phyloP scores from a whole-genome alignment of 2,888 invertebrate species.

The Chrysodeixis includens region DNA sequence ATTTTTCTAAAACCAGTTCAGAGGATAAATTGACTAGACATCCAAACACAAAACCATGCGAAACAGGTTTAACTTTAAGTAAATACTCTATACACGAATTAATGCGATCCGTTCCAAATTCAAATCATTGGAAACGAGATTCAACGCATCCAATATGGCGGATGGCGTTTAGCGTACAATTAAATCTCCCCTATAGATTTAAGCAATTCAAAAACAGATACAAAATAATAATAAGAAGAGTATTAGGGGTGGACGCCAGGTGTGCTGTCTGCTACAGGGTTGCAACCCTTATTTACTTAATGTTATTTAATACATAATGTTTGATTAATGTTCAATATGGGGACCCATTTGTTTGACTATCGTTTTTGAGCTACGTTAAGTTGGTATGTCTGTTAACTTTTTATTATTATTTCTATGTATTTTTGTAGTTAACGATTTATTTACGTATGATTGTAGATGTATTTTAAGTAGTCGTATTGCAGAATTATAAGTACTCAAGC shows the following conservation, averaged over 20 bases:
- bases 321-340: constrained; percentile 76
- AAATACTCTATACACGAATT: constrained; percentile 49
- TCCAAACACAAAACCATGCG: constrained; percentile 10
- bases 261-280: constrained; percentile 77
- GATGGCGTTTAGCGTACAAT: constrained; percentile 86
- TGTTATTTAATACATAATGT: constrained; percentile 60
- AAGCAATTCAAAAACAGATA: constrained; percentile 88
- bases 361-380: constrained; percentile 39
- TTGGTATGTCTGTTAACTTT: constrained; percentile 19
- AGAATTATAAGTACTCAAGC: too few species aligned
- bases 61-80: constrained; percentile 54
- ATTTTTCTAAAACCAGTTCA: not conserved
- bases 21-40: not conserved
- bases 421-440: too few species aligned
- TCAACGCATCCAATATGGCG: constrained; percentile 75
- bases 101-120: constrained; percentile 56
- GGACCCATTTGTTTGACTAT: constrained; percentile 54
- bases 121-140: constrained; percentile 71
- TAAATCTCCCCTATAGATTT: constrained; percentile 85
- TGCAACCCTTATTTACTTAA: constrained; percentile 80
- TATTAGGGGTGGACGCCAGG: constrained; percentile 82
- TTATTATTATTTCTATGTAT: constrained; percentile 13
- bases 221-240: constrained; percentile 87
- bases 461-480: too few species aligned
- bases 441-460: too few species aligned